phyloP scores from a whole-genome alignment of 2,113 vertebrate species.

The Cephalopholis sonnerati region DNA sequence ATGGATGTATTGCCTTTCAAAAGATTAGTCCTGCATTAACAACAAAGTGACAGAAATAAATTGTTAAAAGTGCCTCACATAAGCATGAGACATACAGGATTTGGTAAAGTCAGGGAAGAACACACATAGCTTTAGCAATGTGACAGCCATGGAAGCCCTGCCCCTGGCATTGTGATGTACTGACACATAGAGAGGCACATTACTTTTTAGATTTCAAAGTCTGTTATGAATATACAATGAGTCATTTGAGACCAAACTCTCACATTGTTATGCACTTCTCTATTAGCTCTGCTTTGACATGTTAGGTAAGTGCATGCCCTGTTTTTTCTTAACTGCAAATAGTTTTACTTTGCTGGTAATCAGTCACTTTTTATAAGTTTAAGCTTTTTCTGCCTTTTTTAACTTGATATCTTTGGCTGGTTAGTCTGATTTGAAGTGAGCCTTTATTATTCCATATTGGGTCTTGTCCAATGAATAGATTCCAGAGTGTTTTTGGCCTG shows the following conservation, averaged over 20 bases:
- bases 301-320: background rate
- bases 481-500: background rate
- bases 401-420: background rate
- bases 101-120: background rate
- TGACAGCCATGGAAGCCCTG: background rate
- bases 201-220: background rate
- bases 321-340: background rate
- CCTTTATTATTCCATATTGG: background rate
- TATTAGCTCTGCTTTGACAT: conserved; percentile 1
- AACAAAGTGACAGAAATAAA: conserved; percentile 53
- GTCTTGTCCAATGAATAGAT: background rate
- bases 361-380: background rate
- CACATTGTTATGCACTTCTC: background rate
- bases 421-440: background rate
- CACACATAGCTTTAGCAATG: background rate
- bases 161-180: background rate
- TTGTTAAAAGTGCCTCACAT: conserved; percentile 30
- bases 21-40: conserved; percentile 50
- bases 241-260: background rate
- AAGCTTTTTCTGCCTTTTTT: background rate
- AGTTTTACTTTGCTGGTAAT: background rate
- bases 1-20: conserved; percentile 46
- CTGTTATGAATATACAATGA: background rate
- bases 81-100: conserved; percentile 22
- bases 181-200: background rate